Evolutionary conservation across 1,140 invertebrate genomes (phyloP).

Genomic region (Drosophila sproati): DNA sequence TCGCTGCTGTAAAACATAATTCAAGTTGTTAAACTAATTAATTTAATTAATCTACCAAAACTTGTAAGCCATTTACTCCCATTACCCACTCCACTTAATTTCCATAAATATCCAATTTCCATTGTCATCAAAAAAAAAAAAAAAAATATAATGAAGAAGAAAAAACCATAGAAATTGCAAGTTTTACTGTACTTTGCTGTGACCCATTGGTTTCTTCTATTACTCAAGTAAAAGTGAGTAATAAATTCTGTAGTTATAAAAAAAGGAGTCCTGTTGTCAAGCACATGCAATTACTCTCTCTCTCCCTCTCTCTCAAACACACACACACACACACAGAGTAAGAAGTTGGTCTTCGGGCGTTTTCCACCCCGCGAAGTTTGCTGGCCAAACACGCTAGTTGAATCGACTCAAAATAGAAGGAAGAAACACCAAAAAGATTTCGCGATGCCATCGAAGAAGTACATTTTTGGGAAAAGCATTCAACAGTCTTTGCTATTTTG

Average conservation of each 20-base stretch:
- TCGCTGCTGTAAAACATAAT: background rate
- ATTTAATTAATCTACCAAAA: background rate
- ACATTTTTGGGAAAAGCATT: constrained; percentile 8
- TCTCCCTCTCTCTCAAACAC: constrained; percentile 31
- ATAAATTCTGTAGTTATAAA: constrained; percentile 31
- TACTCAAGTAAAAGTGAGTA: constrained; percentile 31
- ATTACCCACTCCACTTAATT: background rate
- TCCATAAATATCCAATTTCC: background rate
- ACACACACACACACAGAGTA: background rate
- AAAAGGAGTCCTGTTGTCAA: constrained; percentile 43
- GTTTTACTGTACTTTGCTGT: constrained; percentile 65
- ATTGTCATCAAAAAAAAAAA: background rate
- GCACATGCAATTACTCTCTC: constrained; percentile 21
- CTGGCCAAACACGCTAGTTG: constrained; percentile 73
- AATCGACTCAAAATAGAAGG: constrained; percentile 57
- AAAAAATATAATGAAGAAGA: background rate
- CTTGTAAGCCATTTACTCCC: background rate
- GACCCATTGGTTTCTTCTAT: constrained; percentile 1
- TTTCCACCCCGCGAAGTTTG: constrained; percentile 79
- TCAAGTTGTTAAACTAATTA: background rate
- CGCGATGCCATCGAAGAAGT: constrained; percentile 47
- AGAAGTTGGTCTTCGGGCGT: constrained; percentile 36
- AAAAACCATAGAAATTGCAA: constrained; percentile 31
- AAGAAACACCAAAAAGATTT: constrained; percentile 46
- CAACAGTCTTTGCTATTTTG: constrained; percentile 22